These are phyloP conservation scores for Echinarachnius parma DNA, from an alignment of 53 echinoderm and acorn worm genomes.

Conservation along the genomic window DNA sequence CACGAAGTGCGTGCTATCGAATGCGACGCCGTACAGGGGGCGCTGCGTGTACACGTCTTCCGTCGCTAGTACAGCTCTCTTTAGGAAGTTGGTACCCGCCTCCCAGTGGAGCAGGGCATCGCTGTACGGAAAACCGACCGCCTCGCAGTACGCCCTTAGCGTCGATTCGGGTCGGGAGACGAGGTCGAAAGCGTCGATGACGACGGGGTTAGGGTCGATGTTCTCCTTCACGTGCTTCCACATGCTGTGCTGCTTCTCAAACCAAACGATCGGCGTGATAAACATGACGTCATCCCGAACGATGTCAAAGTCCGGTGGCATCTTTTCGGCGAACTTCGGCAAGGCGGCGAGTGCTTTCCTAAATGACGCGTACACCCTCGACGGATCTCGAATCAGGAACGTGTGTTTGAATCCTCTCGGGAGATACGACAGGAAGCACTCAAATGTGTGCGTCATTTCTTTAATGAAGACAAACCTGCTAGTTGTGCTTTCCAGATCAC, in stretches of 20 bases:
- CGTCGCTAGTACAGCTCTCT: no score
- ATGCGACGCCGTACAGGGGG: no score
- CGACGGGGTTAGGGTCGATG: not conserved
- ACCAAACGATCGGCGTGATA: not conserved
- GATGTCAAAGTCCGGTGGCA: not conserved
- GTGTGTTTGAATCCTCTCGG: not conserved
- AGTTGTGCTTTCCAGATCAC: not conserved
- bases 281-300: not conserved
- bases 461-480: not conserved
- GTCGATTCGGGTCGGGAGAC: not conserved
- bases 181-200: conserved; percentile 2
- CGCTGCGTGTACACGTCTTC: no score
- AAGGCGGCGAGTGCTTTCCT: not conserved
- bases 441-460: not conserved
- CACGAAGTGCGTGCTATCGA: no score
- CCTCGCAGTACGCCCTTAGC: not conserved
- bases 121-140: not conserved
- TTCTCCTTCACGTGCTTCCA: conserved; percentile 2
- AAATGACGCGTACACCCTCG: not conserved
- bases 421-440: not conserved
- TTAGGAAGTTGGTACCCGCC: no score
- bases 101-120: not conserved
- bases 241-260: conserved; percentile 6
- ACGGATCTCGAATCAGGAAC: conserved; percentile 5
- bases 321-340: not conserved